These are phyloP conservation scores for Porites lobata DNA, from an alignment of 92 coral and sea anemone species.

Conservation along the genomic window DNA sequence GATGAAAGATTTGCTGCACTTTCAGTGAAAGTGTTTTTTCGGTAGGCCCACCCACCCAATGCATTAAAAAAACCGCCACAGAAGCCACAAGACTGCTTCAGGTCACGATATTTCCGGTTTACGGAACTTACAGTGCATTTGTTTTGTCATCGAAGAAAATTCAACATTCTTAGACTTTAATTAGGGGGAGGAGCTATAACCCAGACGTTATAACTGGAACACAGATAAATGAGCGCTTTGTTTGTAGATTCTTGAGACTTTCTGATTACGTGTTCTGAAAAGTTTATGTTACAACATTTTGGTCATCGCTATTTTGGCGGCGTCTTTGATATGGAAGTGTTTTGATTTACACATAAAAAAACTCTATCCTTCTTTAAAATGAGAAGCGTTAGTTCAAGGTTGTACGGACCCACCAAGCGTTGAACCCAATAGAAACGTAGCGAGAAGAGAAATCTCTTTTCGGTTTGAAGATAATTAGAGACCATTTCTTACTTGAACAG, in stretches of 20 bases:
- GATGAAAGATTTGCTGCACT: not conserved
- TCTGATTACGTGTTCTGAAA: conserved; percentile 33
- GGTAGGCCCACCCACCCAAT: not conserved
- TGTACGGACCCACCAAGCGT: conserved; percentile 20
- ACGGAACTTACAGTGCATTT: conserved; percentile 38
- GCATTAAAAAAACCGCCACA: not conserved
- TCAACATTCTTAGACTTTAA: conserved; percentile 16
- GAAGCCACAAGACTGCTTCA: not conserved
- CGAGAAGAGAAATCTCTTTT: not conserved
- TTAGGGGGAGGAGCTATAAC: not conserved
- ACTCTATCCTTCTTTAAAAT: not conserved
- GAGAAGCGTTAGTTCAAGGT: not conserved
- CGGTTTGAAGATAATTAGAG: too few relatives aligned
- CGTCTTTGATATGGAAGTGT: not conserved
- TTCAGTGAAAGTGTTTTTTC: not conserved
- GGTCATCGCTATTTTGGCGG: conserved; percentile 24
- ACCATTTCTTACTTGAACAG: too few relatives aligned
- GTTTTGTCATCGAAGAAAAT: conserved; percentile 43
- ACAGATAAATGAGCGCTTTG: conserved; percentile 25
- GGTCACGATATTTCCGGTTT: conserved; percentile 52
- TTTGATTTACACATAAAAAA: not conserved
- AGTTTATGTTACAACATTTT: not conserved
- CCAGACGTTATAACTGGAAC: not conserved
- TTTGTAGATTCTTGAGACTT: conserved; percentile 28
- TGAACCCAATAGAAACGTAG: conserved; percentile 2